Conservation (phyloP, 1,140 invertebrate species). For the honey bee (Apis mellifera) region Amel_HAv3.1 CM009937.2:2601501-2602000, state of each 20-base stretch:
- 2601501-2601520: not conserved
- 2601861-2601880: no score
- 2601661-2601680: not conserved
- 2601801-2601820: no score
- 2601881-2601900: no score
- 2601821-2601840: no score
- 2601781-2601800: not conserved
- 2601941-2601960: no score
- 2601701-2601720: constrained; percentile 34
- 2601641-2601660: constrained; percentile 25
- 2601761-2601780: constrained; percentile 8
- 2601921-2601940: no score
- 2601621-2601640: constrained; percentile 4
- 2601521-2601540: constrained; percentile 29
- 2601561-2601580: constrained; percentile 23
- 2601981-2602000: no score
- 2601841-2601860: no score
- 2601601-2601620: constrained; percentile 49
- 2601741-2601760: not conserved
- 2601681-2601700: constrained; percentile 27
- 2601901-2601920: no score
- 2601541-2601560: constrained; percentile 40
- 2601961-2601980: no score
- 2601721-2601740: not conserved
- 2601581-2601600: constrained; percentile 6